Conservation (phyloP, 2,888 invertebrate genomes). For the Agrypnus murinus region DNA sequence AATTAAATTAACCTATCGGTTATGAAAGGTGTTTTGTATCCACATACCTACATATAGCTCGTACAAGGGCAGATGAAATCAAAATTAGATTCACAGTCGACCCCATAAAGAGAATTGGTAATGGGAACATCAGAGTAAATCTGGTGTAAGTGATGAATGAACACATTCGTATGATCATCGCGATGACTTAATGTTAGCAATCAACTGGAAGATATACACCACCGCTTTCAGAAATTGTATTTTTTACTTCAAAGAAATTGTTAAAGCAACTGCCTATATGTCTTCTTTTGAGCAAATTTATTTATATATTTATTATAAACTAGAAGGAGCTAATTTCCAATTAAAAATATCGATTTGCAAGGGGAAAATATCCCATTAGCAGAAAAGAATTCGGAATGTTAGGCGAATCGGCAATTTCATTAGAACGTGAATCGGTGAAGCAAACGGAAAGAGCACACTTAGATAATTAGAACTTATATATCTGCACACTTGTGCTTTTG, state of each 20-base stretch:
- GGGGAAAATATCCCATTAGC: not conserved
- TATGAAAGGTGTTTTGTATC: slow-evolving; percentile 7
- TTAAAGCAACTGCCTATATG: too few relatives aligned
- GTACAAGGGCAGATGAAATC: slow-evolving; percentile 22
- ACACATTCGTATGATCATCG: slow-evolving; percentile 19
- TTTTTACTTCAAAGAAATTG: not conserved
- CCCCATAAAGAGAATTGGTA: slow-evolving; percentile 21
- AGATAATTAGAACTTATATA: slow-evolving; percentile 60
- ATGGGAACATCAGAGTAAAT: slow-evolving; percentile 24
- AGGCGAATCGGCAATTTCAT: slow-evolving; percentile 24
- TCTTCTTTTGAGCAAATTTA: too few relatives aligned
- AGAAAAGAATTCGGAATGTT: slow-evolving; percentile 7
- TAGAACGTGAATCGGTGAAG: slow-evolving; percentile 53
- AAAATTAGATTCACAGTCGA: slow-evolving; percentile 23
- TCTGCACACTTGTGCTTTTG: slow-evolving; percentile 55
- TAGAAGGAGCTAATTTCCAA: too few relatives aligned
- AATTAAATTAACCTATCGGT: slow-evolving; percentile 13
- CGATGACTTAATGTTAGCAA: slow-evolving; percentile 10
- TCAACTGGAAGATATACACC: slow-evolving; percentile 13
- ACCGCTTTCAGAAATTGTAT: not conserved
- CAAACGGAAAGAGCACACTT: slow-evolving; percentile 56
- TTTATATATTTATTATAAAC: too few relatives aligned
- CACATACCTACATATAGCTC: not conserved
- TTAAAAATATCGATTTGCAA: too few relatives aligned
- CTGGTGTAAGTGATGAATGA: slow-evolving; percentile 23